Percentiles rank a stretch among this genome's conserved stretches.
phyloP scores from a whole-genome alignment of 2,797 vertebrate species.

The Danio jaintianensis region DNA sequence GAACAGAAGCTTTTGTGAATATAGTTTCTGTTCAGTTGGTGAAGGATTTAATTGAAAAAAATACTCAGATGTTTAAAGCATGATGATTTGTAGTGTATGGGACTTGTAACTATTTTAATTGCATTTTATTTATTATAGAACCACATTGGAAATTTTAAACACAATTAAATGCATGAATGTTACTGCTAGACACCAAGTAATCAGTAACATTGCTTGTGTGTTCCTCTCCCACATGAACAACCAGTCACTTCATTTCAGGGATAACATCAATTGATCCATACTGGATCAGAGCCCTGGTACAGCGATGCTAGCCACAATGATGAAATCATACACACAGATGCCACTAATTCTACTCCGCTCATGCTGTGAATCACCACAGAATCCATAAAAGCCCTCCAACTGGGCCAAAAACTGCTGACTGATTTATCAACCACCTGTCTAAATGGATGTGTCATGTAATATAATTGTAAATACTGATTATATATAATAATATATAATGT shows the following conservation, averaged over 20 bases:
- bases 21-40: neutral
- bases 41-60: neutral
- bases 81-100: neutral
- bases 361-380: neutral
- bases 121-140: neutral
- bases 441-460: neutral
- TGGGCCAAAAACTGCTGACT: neutral
- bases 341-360: neutral
- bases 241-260: neutral
- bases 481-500: no score
- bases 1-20: neutral
- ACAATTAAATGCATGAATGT: neutral
- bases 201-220: neutral
- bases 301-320: neutral
- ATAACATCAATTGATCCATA: conserved; percentile 11
- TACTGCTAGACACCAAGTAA: neutral
- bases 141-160: neutral
- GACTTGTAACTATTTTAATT: neutral
- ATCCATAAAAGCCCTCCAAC: conserved; percentile 13
- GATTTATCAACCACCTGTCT: conserved; percentile 7
- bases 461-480: conserved; percentile 15
- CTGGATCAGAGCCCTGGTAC: neutral
- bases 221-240: neutral
- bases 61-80: neutral
- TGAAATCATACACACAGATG: neutral